A percentile compares a stretch with the other conserved stretches of the same genome.
phyloP scores from a whole-genome alignment of 2,888 invertebrate species.

The Lomographa bimaculata region DNA sequence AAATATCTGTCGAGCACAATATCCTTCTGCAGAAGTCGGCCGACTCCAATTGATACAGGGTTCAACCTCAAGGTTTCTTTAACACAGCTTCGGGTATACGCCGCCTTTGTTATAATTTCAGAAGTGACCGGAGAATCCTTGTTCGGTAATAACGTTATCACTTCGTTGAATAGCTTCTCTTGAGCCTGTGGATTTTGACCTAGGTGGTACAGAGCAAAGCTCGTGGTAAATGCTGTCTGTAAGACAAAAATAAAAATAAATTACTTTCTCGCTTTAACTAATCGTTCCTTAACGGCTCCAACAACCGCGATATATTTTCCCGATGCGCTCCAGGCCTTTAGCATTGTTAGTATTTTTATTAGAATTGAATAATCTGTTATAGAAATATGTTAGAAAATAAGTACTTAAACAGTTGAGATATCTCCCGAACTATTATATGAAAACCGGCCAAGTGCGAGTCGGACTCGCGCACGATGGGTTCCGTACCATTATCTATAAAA shows the following conservation, averaged over 20 bases:
- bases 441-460: too few relatives aligned
- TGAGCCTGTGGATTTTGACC: slow-evolving; percentile 88
- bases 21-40: slow-evolving; percentile 88
- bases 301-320: too few relatives aligned
- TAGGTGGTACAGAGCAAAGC: slow-evolving; percentile 91
- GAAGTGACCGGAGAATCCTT: slow-evolving; percentile 78
- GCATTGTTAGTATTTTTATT: too few relatives aligned
- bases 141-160: slow-evolving; percentile 79
- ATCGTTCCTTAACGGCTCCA: too few relatives aligned
- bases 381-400: too few relatives aligned
- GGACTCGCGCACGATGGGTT: too few relatives aligned
- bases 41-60: slow-evolving; percentile 93
- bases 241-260: slow-evolving; percentile 42
- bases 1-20: slow-evolving; percentile 87
- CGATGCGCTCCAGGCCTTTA: too few relatives aligned
- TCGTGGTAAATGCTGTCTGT: slow-evolving; percentile 90
- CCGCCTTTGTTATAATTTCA: slow-evolving; percentile 83
- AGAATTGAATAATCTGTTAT: too few relatives aligned
- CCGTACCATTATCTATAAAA: too few relatives aligned
- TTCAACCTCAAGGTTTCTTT: slow-evolving; percentile 93
- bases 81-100: slow-evolving; percentile 90
- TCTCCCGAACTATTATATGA: too few relatives aligned
- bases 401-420: too few relatives aligned
- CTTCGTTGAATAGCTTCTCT: slow-evolving; percentile 86
- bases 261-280: too few relatives aligned